Evolutionary conservation across 1,140 invertebrate species (phyloP), one percentile per base, ranked within the genome.

Genomic region (Macrocentrus cingulum): DNA sequence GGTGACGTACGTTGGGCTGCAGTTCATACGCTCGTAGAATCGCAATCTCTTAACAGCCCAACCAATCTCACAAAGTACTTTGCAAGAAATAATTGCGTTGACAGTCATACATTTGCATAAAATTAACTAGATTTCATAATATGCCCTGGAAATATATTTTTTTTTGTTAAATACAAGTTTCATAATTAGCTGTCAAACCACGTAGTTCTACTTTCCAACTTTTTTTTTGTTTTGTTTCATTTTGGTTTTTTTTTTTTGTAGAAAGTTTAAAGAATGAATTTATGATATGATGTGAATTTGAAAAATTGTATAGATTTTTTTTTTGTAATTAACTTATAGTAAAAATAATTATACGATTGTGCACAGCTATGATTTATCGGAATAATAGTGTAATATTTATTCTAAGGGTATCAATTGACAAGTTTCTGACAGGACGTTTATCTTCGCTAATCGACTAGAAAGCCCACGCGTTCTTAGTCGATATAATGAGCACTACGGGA

Each of bases 381-480:
- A n/a, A 56, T 16, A 48, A 56, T 56, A 23, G 25, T 29, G 39
- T 13, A 52, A 32, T 52, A 52, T 37, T 59, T 51, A 51, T 52
- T 25, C 19, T 34, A n/a, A 11, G 13, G 25, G 25, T 52, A 51
- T 44, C 48, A 59, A 59, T 59, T 53, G 48, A 53, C 48, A 52
- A 46, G 37, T 42, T 36, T 45, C 50, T 42, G 56, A 53, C 39
- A 36, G 22, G 23, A 32, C 29, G n/a, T 50, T 49, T 36, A 34
- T 36, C 34, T 50, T 49, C 13, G 25, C 32, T 20, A 51, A 48
- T 50, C 41, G 29, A 60, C 16, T 42, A 29, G 56, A 57, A 64
- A 61, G 60, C 63, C 63, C 60, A 66, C 63, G 60, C 48, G 65
- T 39, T 62, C 54, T 61, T 39, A 22, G 29, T 23, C 19, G 9